Conservation (phyloP, 64 coral and sea anemone genomes). For the Trachythela sp. region DNA sequence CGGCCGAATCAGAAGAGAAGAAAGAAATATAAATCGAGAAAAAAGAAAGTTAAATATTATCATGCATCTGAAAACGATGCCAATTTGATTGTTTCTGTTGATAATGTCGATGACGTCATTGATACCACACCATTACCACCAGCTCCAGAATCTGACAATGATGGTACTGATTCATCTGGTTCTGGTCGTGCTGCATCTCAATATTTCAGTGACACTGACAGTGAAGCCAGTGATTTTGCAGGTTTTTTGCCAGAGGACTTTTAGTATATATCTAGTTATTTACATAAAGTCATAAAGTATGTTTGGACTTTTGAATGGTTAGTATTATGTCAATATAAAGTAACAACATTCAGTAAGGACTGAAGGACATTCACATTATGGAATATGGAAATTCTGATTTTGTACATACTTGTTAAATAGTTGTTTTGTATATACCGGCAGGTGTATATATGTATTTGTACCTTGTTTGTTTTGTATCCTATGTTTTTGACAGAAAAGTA, state of each 20-base stretch:
- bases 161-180: neutral
- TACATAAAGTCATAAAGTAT: neutral
- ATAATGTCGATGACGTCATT: neutral
- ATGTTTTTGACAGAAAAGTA: neutral
- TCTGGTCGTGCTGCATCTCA: neutral
- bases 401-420: too few relatives aligned
- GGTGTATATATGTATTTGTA: neutral
- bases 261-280: neutral
- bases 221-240: neutral
- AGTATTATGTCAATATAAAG: too few relatives aligned
- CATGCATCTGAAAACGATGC: neutral
- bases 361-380: too few relatives aligned
- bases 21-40: conserved; percentile 10
- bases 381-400: too few relatives aligned
- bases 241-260: neutral
- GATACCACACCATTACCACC: neutral
- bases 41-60: conserved; percentile 19
- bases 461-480: neutral
- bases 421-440: neutral
- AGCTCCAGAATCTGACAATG: neutral
- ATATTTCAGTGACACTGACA: neutral
- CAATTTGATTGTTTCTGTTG: neutral
- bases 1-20: conserved; percentile 3
- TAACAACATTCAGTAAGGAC: too few relatives aligned
- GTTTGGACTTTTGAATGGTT: too few relatives aligned